These are phyloP conservation scores for Cheumatopsyche charites DNA, from an alignment of 1,140 invertebrate genomes.

Conservation along the genomic window DNA sequence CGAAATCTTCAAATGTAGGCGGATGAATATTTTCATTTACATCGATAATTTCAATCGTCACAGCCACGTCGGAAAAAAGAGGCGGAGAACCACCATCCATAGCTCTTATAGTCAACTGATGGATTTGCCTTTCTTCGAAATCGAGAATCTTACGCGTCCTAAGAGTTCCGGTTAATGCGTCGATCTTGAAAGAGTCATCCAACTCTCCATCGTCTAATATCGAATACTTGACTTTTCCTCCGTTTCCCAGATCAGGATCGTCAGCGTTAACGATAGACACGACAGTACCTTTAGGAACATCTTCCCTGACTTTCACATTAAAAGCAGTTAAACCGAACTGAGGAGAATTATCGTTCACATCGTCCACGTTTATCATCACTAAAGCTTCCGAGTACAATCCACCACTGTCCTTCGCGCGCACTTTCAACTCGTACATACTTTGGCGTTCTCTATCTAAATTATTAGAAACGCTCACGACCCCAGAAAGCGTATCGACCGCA, in stretches of 20 bases:
- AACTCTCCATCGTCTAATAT: slow-evolving; percentile 68
- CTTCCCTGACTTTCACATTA: slow-evolving; percentile 82
- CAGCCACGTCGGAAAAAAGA: slow-evolving; percentile 68
- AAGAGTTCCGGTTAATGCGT: slow-evolving; percentile 77
- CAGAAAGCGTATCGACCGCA: slow-evolving; percentile 72
- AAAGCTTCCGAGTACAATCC: slow-evolving; percentile 73
- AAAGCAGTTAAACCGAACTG: slow-evolving; percentile 73
- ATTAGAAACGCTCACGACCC: slow-evolving; percentile 72
- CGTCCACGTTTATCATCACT: slow-evolving; percentile 75
- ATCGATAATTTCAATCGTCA: slow-evolving; percentile 85
- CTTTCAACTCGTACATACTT: slow-evolving; percentile 76
- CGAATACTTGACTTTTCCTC: slow-evolving; percentile 73
- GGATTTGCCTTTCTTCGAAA: slow-evolving; percentile 81
- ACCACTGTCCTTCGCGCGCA: slow-evolving; percentile 75
- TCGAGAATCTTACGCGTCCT: slow-evolving; percentile 73
- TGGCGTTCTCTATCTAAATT: slow-evolving; percentile 79
- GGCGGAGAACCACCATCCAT: slow-evolving; percentile 73
- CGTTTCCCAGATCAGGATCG: slow-evolving; percentile 79
- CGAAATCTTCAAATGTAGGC: slow-evolving; percentile 82
- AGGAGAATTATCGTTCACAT: slow-evolving; percentile 87
- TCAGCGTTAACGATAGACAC: slow-evolving; percentile 78
- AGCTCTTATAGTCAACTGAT: slow-evolving; percentile 78
- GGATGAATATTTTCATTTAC: slow-evolving; percentile 86
- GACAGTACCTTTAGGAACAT: slow-evolving; percentile 82
- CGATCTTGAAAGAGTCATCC: slow-evolving; percentile 68